Evolutionary conservation across 37 sponge, comb jelly and placozoan genomes (phyloP), one percentile per base, ranked within the genome.

Genomic region (Oopsacas minuta): DNA sequence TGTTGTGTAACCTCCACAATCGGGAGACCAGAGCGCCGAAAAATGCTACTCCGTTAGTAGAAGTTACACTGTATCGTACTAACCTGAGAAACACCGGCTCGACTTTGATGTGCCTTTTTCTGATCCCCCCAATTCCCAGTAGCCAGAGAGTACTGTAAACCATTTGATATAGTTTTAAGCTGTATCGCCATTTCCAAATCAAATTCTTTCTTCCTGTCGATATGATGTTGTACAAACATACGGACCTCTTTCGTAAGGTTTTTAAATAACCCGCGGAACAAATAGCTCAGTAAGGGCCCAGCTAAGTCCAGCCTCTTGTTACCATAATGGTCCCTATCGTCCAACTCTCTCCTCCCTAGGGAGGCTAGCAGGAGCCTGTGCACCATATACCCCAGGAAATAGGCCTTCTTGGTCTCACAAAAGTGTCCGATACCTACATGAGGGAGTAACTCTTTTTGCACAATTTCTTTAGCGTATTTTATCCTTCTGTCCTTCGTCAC

Each of bases 111-210:
- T 35, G 99, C 99, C 85, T 99, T 99, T 83, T 90, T 88, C 93
- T 99, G 99, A 88, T 99, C 99, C 32, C 99, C 99, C 99, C 99
- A 99, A 90, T 99, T 99, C 35, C 99, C 99, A 39, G 99, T 99
- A 25, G 99, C 99, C 53, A 99, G 90, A 8, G 99, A 99, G 81
- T 99, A 99, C 87, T 92, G 88, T 82, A 99, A 86, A 49, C 99
- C 99, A 86, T 99, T 95, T 8, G 99, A 95, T 51, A 99, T 95
- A 36, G 90, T 99, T 51, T 88, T 85, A 0, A 94, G 92, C 88
- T 91, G 91, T 32, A 95, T 93, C 23, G 99, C 96, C 52, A 95
- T 83, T 83, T 94, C 97, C 52, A 99, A 49, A 53, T 99, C 95
- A 86, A 99, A 99, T 81, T 99, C 99, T 91, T 95, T 93, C 38